phyloP scores from a whole-genome alignment of 2,113 vertebrate genomes.

The Podarcis raffonei region DNA sequence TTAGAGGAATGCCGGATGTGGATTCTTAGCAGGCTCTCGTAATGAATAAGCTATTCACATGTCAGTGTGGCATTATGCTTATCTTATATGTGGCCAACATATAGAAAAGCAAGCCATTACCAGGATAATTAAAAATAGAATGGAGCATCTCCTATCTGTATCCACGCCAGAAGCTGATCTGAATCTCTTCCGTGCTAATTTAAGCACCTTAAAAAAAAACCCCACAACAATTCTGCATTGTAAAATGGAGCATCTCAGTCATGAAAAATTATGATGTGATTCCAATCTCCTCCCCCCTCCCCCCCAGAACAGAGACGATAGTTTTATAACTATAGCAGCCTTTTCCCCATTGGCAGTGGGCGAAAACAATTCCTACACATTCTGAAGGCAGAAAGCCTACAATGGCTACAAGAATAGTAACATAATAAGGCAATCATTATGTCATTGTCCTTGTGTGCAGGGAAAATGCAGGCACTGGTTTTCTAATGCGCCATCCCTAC shows the following conservation, averaged over 20 bases:
- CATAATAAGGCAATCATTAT: conserved; percentile 53
- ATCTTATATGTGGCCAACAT: conserved; percentile 42
- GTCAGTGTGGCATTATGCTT: conserved; percentile 56
- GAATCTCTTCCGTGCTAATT: conserved; percentile 64
- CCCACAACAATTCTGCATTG: conserved; percentile 50
- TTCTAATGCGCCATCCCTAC: not conserved
- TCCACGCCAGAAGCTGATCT: conserved; percentile 58
- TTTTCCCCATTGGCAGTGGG: conserved; percentile 30
- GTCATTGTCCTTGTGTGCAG: conserved; percentile 43
- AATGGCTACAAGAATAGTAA: conserved; percentile 50
- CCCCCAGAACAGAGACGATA: conserved; percentile 56
- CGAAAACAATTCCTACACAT: conserved; percentile 49
- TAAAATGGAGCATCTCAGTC: conserved; percentile 48
- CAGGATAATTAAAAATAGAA: conserved; percentile 60
- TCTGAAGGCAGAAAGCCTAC: conserved; percentile 53
- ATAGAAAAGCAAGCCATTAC: conserved; percentile 64
- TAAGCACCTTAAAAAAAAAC: conserved; percentile 32
- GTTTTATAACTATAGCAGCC: conserved; percentile 50
- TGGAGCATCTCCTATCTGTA: conserved; percentile 55
- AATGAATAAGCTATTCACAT: conserved; percentile 56
- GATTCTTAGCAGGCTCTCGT: conserved; percentile 30
- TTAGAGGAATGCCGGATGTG: conserved; percentile 34
- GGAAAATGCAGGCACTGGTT: conserved; percentile 38
- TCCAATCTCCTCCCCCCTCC: conserved; percentile 57
- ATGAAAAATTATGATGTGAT: conserved; percentile 52